A percentile compares a stretch with the other conserved stretches of the same genome.
Evolutionary conservation across 2,113 vertebrate species (phyloP).

Genomic region (Bungarus multicinctus): DNA sequence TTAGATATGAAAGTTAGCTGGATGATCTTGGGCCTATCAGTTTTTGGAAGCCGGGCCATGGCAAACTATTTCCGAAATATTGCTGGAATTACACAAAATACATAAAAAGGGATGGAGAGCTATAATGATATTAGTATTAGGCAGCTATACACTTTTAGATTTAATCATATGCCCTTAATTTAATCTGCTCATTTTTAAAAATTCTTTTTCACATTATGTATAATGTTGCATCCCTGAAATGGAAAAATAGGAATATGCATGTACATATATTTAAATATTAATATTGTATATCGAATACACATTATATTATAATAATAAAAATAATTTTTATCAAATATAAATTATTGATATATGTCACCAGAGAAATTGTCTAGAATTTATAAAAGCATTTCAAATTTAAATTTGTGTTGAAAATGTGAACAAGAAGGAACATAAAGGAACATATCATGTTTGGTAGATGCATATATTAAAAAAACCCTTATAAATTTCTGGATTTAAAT

Average conservation of each 20-base stretch:
- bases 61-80: background rate
- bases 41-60: background rate
- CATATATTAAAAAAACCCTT: background rate
- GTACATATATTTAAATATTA: background rate
- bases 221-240: background rate
- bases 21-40: background rate
- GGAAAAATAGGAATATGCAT: background rate
- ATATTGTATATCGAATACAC: too few species aligned
- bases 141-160: background rate
- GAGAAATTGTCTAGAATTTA: background rate
- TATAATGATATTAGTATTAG: background rate
- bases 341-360: background rate
- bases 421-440: background rate
- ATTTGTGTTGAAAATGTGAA: background rate
- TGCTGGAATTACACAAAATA: background rate
- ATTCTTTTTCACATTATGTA: background rate
- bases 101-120: background rate
- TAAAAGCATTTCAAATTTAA: background rate
- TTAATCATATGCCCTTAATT: background rate
- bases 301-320: background rate
- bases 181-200: background rate
- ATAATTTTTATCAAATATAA: background rate
- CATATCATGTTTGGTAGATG: background rate
- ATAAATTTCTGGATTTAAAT: background rate
- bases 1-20: background rate